Conservation (phyloP, 2,888 invertebrate genomes). For the Lasioglossum oenotherae region DNA sequence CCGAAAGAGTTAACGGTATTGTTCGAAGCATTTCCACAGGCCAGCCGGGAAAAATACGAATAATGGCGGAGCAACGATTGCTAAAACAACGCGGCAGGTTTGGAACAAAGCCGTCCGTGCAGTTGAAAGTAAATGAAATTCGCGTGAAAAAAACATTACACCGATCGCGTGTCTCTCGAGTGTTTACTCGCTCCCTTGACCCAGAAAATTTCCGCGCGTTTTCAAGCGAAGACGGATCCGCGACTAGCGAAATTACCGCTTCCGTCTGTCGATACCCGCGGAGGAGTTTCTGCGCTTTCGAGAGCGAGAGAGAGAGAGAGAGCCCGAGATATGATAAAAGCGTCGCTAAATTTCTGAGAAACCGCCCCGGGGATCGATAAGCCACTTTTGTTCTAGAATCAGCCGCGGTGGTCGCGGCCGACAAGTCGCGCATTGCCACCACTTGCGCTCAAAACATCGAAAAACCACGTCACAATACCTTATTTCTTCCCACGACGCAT, state of each 20-base stretch:
- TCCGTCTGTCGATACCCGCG: conserved; percentile 1
- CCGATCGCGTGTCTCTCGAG: conserved; percentile 13
- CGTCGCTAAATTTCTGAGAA: conserved; percentile 32
- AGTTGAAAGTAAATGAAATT: conserved; percentile 4
- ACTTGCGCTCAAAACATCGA: background rate
- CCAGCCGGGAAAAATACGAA: background rate
- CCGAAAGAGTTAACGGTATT: background rate
- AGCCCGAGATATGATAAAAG: conserved; percentile 21
- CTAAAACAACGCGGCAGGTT: conserved; percentile 4
- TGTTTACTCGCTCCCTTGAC: background rate
- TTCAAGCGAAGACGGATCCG: background rate
- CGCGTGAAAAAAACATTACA: conserved; percentile 9
- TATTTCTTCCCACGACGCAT: background rate
- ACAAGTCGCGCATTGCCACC: background rate
- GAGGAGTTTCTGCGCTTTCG: background rate
- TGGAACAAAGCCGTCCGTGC: background rate
- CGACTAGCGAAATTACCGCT: conserved; percentile 6
- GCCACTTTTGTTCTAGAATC: conserved; percentile 32
- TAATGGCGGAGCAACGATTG: background rate
- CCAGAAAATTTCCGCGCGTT: background rate
- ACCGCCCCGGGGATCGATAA: conserved; percentile 22
- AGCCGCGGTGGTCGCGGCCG: background rate
- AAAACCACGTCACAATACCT: background rate
- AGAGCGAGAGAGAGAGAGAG: background rate
- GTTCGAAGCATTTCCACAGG: background rate